Evolutionary conservation across 2,797 vertebrate species (phyloP).

Genomic region (Syncerus caffer): DNA sequence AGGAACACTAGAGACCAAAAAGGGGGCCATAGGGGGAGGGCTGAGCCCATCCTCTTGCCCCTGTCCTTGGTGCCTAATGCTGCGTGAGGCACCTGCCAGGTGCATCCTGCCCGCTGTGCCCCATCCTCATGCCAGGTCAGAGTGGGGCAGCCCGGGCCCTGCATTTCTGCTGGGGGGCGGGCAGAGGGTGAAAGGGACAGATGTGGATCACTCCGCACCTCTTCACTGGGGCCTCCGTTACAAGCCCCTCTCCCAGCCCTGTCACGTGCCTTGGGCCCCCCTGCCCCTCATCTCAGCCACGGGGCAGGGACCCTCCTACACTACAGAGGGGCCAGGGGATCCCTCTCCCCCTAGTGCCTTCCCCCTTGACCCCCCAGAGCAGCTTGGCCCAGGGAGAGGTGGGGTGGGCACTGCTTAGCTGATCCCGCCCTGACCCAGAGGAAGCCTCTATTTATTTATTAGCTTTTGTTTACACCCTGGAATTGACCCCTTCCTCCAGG

Average conservation of each 20-base stretch:
- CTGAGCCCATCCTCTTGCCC: constrained; percentile 59
- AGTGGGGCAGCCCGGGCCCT: constrained; percentile 23
- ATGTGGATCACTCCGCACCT: constrained; percentile 10
- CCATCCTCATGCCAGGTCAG: background rate
- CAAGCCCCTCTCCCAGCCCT: background rate
- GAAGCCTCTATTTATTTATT: constrained; percentile 81
- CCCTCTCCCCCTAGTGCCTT: constrained; percentile 69
- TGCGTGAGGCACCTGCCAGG: background rate
- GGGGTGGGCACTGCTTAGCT: constrained; percentile 70
- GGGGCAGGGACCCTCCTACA: constrained; percentile 72
- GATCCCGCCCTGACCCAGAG: constrained; percentile 60
- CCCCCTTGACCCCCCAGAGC: constrained; percentile 44
- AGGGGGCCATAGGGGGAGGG: background rate
- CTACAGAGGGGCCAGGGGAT: constrained; percentile 72
- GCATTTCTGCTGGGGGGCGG: background rate
- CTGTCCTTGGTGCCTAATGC: constrained; percentile 53
- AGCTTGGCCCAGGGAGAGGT: constrained; percentile 67
- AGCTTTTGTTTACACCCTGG: constrained; percentile 78
- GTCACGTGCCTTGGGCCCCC: constrained; percentile 68
- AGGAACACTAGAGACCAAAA: constrained; percentile 81
- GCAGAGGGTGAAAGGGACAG: constrained; percentile 45
- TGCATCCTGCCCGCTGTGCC: background rate
- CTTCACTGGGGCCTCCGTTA: constrained; percentile 47
- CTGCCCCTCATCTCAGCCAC: constrained; percentile 72
- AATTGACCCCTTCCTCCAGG: constrained; percentile 65